Conservation (phyloP, 1,140 invertebrate genomes). For the Spodoptera frugiperda region DNA sequence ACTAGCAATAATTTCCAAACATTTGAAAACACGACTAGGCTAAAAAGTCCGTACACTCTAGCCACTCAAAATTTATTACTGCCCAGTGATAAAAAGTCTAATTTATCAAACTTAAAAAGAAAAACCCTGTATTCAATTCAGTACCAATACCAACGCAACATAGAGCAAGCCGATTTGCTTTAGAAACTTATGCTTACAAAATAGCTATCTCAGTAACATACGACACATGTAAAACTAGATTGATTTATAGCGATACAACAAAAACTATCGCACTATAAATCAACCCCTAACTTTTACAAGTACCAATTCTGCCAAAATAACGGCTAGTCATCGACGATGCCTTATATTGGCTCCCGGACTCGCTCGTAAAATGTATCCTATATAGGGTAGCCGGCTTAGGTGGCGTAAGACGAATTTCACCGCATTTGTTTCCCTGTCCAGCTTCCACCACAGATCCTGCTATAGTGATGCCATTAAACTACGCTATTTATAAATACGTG, state of each 20-base stretch:
- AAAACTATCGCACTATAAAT: constrained; percentile 45
- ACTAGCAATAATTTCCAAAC: too few relatives aligned
- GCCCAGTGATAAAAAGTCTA: too few relatives aligned
- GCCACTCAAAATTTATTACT: too few relatives aligned
- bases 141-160: neutral
- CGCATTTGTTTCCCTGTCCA: constrained; percentile 25
- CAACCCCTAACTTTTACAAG: constrained; percentile 39
- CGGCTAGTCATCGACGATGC: constrained; percentile 14
- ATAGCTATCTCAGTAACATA: neutral
- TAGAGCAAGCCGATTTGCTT: neutral
- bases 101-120: too few relatives aligned
- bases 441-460: neutral
- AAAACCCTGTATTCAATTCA: too few relatives aligned
- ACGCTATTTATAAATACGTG: neutral
- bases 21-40: too few relatives aligned
- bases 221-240: constrained; percentile 31
- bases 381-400: constrained; percentile 16
- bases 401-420: constrained; percentile 24
- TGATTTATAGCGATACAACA: constrained; percentile 45
- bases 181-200: neutral
- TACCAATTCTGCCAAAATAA: constrained; percentile 11
- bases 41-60: too few relatives aligned
- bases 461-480: neutral
- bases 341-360: constrained; percentile 13
- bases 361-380: constrained; percentile 29